Conservation (phyloP, 2,888 invertebrate species). For the Galeruca laticollis region DNA sequence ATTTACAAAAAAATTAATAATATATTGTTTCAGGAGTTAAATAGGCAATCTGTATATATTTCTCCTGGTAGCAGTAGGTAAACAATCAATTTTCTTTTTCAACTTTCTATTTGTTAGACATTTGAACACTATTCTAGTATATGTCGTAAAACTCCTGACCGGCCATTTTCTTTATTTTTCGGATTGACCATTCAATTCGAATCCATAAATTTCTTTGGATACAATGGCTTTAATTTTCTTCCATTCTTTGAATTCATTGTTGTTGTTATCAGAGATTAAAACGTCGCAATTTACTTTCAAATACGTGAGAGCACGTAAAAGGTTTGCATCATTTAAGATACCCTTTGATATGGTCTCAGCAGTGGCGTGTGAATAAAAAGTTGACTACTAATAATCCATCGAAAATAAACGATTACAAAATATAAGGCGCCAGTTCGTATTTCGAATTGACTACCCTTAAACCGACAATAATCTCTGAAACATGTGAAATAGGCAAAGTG, state of each 20-base stretch:
- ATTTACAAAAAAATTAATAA: no score
- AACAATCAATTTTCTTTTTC: neutral
- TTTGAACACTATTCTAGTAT: constrained; percentile 6
- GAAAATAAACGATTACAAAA: no score
- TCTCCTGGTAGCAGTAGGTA: neutral
- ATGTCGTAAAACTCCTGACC: constrained; percentile 14
- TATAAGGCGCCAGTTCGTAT: no score
- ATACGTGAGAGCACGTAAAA: constrained; percentile 29
- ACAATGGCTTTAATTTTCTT: constrained; percentile 37
- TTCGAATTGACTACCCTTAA: no score
- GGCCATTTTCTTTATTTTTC: constrained; percentile 21
- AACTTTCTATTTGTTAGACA: neutral
- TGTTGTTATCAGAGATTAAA: constrained; percentile 39
- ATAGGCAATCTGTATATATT: neutral
- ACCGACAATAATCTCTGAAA: no score
- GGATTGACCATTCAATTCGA: constrained; percentile 32
- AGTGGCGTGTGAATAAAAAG: neutral
- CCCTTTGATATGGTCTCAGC: constrained; percentile 13
- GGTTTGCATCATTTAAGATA: constrained; percentile 24
- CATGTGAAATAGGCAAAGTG: no score
- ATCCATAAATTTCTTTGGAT: constrained; percentile 28
- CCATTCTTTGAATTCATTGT: constrained; percentile 33
- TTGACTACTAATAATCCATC: neutral
- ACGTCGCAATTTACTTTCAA: constrained; percentile 33
- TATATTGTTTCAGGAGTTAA: no score